Base-by-base conservation (phyloP, 2,113 vertebrate species). In the Malurus elegans region DNA sequence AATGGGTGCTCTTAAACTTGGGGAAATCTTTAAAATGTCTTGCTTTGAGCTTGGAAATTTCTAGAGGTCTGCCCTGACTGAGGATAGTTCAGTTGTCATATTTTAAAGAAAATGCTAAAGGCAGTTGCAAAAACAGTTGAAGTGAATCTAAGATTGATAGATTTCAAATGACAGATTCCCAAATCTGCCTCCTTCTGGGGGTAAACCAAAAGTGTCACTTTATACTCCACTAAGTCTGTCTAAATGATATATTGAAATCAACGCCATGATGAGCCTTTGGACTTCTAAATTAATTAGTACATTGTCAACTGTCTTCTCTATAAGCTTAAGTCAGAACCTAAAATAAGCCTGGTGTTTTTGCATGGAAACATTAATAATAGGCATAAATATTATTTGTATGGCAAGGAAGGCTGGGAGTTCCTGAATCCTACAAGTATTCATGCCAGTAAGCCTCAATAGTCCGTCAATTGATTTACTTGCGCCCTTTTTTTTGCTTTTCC, bases 381-480 rank as follows among this genome's bases (percentile, higher is more conserved):
- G 34, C 42, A 71, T 85, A 86, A 71, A 65, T 90, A 96, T 67
- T 93, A 44, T 0, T 8, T 66, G 36, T 65, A 38, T 38, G 34
- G 24, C 61, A 90, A 73, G 81, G 44, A 71, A 54, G 32, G 15
- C 47, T 56, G 62, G 17, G 34, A 92, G 72, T 54, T 92, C 56
- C 83, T 64, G 69, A 95, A 78, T 51, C 66, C 54, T 89, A 8
- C 56, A 65, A 17, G 50, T 73, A 51, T 92, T 92, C 78, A 44
- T 90, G 74, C 45, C 18, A 11, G 74, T 62, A 54, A 86, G 36
- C 48, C 32, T 70, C 16, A 8, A 23, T 45, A 78, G 34, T 57
- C 62, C 94, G 74, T 75, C 76, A 75, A 16, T 38, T 88, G 92
- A 96, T 96, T 97, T 96, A 97, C 72, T 92, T 58, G 42, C 62